These are phyloP conservation scores for Ypsolopha sequella DNA, from an alignment of 2,888 invertebrate genomes.

Conservation along the genomic window DNA sequence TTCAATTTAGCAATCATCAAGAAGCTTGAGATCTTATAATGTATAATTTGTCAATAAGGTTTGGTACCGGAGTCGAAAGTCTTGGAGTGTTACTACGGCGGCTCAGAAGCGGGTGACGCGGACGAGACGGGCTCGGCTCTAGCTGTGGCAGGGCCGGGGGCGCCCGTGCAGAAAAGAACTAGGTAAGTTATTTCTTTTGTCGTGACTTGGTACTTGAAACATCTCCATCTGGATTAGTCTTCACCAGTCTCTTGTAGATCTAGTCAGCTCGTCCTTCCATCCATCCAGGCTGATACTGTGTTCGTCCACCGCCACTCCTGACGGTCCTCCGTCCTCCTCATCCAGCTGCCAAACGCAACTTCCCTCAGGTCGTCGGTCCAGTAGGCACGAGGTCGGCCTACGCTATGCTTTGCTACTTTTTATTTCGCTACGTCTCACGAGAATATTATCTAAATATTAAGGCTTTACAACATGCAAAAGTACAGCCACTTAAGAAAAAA, in stretches of 20 bases:
- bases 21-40: neutral
- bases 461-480: too few relatives aligned
- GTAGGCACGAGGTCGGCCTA: too few relatives aligned
- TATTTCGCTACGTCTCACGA: too few relatives aligned
- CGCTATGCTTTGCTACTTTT: too few relatives aligned
- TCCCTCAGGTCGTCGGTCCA: too few relatives aligned
- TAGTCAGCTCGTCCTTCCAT: neutral
- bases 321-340: too few relatives aligned
- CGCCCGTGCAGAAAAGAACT: conserved; percentile 69
- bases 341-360: too few relatives aligned
- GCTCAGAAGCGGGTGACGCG: conserved; percentile 45
- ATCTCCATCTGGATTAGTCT: neutral
- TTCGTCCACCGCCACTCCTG: too few relatives aligned
- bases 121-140: conserved; percentile 52
- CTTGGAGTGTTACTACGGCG: conserved; percentile 60
- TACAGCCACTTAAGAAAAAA: too few relatives aligned
- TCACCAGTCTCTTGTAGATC: neutral
- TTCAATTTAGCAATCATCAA: neutral
- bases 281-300: too few relatives aligned
- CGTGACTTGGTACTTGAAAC: too few relatives aligned
- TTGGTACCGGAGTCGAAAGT: conserved; percentile 73
- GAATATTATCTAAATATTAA: too few relatives aligned
- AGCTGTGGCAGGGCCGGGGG: conserved; percentile 34
- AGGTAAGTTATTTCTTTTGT: conserved; percentile 28
- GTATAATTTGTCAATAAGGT: conserved; percentile 39